Evolutionary conservation across 92 coral and sea anemone genomes (phyloP).

Genomic region (Epizoanthus rinbou): DNA sequence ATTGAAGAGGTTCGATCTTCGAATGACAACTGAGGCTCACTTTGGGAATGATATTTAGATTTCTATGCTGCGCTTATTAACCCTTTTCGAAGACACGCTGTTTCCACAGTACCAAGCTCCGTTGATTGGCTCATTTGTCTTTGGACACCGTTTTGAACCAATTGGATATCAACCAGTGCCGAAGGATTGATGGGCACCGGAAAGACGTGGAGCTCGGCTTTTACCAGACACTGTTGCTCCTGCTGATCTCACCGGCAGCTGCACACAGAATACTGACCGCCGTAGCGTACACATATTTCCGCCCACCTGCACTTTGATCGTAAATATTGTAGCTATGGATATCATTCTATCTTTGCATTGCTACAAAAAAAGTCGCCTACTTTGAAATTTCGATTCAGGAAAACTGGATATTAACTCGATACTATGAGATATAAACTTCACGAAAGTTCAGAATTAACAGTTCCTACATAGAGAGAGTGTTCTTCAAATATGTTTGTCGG

Average conservation of each 20-base stretch:
- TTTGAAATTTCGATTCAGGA: background rate
- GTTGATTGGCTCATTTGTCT: background rate
- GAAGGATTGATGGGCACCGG: constrained; percentile 29
- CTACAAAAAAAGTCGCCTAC: background rate
- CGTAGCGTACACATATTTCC: background rate
- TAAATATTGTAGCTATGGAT: constrained; percentile 16
- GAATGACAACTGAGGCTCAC: background rate
- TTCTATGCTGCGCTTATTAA: background rate
- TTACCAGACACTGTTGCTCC: constrained; percentile 4
- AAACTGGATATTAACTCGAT: background rate
- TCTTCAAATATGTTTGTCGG: background rate
- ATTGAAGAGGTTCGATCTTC: too few relatives aligned
- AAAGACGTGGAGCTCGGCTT: constrained; percentile 1
- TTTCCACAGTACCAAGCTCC: background rate
- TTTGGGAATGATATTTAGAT: background rate
- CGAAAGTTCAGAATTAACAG: background rate
- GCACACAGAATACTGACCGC: background rate
- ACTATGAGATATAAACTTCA: background rate
- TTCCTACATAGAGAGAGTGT: background rate
- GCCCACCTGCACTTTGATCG: constrained; percentile 27
- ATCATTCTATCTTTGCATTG: background rate
- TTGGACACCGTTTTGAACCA: background rate
- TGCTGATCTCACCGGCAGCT: background rate
- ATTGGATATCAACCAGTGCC: background rate
- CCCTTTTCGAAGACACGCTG: background rate